A percentile compares a stretch with the other conserved stretches of the same genome.
Conservation (phyloP, 2,797 vertebrate genomes). For the Sebastiscus albofasciatus region DNA sequence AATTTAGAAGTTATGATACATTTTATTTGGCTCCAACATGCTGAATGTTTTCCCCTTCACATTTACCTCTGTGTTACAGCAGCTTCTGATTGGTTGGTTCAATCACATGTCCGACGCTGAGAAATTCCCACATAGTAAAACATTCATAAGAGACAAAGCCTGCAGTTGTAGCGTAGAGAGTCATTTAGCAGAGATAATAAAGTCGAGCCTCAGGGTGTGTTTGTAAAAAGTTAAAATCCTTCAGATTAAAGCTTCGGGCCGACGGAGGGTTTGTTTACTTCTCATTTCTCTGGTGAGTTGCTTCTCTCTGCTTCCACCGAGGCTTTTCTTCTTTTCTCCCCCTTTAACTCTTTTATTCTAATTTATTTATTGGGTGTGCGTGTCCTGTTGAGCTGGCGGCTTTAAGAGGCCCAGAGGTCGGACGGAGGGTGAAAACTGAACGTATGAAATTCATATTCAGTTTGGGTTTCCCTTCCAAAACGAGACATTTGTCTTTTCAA, state of each 20-base stretch:
- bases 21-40: not conserved
- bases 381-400: not conserved
- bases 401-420: not conserved
- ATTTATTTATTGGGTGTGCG: not conserved
- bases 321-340: not conserved
- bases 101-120: not conserved
- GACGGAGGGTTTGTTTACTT: not conserved
- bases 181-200: slow-evolving; percentile 4
- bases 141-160: not conserved
- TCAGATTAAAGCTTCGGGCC: not conserved
- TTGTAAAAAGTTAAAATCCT: not conserved
- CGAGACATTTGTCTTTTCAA: slow-evolving; percentile 1
- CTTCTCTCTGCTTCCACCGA: not conserved
- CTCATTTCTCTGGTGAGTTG: not conserved
- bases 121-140: not conserved
- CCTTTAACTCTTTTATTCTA: not conserved
- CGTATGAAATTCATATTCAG: not conserved
- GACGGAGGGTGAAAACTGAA: not conserved
- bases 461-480: not conserved
- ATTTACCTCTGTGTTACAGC: not conserved
- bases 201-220: not conserved
- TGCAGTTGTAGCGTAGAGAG: not conserved
- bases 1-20: not conserved
- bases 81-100: not conserved
- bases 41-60: not conserved